A percentile compares a stretch with the other conserved stretches of the same genome.
phyloP scores from a whole-genome alignment of 2,888 invertebrate species.

The Caenorhabditis sp. region DNA sequence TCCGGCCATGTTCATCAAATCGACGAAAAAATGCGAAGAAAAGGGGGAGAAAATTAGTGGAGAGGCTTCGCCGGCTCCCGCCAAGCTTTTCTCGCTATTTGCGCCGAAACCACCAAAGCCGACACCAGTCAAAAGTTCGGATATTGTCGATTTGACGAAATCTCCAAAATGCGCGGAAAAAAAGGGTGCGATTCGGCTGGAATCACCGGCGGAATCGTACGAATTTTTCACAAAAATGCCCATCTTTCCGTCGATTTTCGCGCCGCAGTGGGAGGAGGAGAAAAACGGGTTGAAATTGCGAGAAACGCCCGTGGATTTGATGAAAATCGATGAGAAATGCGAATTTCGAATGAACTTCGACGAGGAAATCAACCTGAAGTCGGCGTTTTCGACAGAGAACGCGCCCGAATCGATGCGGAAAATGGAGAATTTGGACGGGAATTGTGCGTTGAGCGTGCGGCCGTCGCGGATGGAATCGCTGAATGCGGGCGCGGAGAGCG shows the following conservation, averaged over 20 bases:
- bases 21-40: not conserved
- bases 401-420: not conserved
- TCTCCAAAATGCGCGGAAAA: not conserved
- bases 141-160: not conserved
- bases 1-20: not conserved
- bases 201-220: not conserved
- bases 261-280: too few species aligned
- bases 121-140: not conserved
- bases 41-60: not conserved
- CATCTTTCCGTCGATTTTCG: too few species aligned
- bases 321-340: conserved; percentile 2
- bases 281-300: too few species aligned
- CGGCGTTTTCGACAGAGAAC: not conserved
- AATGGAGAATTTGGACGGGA: not conserved
- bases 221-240: too few species aligned
- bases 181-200: too few species aligned
- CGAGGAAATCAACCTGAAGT: conserved; percentile 8
- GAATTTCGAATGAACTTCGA: conserved; percentile 7
- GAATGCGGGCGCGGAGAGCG: conserved; percentile 26
- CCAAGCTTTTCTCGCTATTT: conserved; percentile 27
- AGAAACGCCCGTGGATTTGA: too few species aligned
- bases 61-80: not conserved
- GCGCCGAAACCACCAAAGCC: conserved; percentile 20
- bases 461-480: conserved; percentile 24
- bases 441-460: not conserved